phyloP scores from a whole-genome alignment of 2,888 invertebrate species.

The Lithophane socia region DNA sequence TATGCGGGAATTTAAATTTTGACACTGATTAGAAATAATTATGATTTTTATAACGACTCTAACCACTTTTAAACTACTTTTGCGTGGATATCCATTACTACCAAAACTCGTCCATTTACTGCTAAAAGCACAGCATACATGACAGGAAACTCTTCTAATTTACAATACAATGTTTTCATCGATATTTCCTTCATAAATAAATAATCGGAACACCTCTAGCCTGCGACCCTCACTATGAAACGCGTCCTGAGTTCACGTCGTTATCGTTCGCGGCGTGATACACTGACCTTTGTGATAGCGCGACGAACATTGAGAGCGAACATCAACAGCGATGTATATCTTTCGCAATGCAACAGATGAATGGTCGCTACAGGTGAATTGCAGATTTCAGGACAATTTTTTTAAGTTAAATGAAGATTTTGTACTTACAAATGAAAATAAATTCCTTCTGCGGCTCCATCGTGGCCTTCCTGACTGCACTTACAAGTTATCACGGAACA shows the following conservation, averaged over 20 bases:
- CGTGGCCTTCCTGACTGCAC: neutral
- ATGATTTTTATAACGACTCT: too few relatives aligned
- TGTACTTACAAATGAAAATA: conserved; percentile 43
- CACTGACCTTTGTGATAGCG: conserved; percentile 37
- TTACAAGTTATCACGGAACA: conserved; percentile 37
- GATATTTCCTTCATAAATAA: conserved; percentile 37
- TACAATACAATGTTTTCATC: conserved; percentile 21
- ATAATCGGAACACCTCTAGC: conserved; percentile 49
- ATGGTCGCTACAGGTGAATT: conserved; percentile 40
- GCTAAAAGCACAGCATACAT: neutral
- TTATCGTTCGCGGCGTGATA: conserved; percentile 32
- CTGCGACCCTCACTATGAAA: conserved; percentile 31
- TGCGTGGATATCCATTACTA: neutral
- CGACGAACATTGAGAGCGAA: conserved; percentile 7
- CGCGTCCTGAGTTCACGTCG: conserved; percentile 7
- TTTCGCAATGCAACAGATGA: conserved; percentile 45
- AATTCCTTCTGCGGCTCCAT: rapidly evolving
- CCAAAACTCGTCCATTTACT: neutral
- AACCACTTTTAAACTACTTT: neutral
- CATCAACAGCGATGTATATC: conserved; percentile 43
- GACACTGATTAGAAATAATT: neutral
- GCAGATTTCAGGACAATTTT: conserved; percentile 5
- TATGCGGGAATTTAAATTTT: neutral
- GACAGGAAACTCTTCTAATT: neutral
- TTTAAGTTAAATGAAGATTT: neutral